Evolutionary conservation across 2,113 vertebrate species (phyloP).

Genomic region (Dermatemys mawii): DNA sequence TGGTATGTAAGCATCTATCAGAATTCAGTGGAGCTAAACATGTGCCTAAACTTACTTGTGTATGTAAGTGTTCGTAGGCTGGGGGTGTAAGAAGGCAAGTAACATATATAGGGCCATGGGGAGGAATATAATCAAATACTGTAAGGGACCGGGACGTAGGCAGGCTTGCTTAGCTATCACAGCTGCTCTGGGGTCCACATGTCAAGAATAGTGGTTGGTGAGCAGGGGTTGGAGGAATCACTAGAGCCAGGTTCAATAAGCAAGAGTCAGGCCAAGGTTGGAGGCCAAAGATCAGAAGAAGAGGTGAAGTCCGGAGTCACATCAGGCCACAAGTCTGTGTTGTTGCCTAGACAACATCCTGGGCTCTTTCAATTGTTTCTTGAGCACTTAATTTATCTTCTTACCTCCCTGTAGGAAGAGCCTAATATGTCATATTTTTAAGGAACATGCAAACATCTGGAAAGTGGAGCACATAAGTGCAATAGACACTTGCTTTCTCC

Average conservation of each 20-base stretch:
- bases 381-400: constrained; percentile 14
- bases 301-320: not conserved
- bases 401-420: not conserved
- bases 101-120: not conserved
- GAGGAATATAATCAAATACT: not conserved
- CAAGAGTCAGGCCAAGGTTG: not conserved
- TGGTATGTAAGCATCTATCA: not conserved
- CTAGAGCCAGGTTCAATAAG: not conserved
- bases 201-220: not conserved
- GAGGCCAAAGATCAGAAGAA: not conserved
- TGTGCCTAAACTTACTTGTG: not conserved
- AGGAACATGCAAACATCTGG: constrained; percentile 23
- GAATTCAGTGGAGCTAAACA: not conserved
- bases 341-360: not conserved
- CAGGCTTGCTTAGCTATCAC: not conserved
- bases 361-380: constrained; percentile 11
- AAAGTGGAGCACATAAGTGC: not conserved
- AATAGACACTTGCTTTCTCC: not conserved
- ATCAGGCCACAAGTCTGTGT: not conserved
- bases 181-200: not conserved
- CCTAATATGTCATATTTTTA: not conserved
- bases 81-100: not conserved
- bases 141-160: not conserved
- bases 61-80: not conserved
- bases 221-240: not conserved